Evolutionary conservation across 1,140 invertebrate species (phyloP), one percentile per base, ranked within the genome.

Genomic region (Homalodisca vitripennis): DNA sequence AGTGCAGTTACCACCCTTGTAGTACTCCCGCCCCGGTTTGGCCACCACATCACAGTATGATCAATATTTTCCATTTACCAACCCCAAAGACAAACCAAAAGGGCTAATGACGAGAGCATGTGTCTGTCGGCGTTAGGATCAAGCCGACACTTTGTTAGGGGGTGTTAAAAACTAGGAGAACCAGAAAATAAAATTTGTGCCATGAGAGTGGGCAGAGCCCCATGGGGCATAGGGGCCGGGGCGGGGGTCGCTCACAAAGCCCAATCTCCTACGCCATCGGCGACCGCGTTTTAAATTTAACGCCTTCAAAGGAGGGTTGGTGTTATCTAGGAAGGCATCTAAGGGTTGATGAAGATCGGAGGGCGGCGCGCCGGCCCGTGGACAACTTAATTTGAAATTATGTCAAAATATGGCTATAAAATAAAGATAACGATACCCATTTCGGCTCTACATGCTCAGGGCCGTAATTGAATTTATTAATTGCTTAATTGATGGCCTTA

Each of bases 101-200:
- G 34, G n/a, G 55, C 55, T 60, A 60, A 60, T 60, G 55, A 60
- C 14, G 55, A 13, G 55, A 2, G 6, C 3, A 41, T 41, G 14
- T 29, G 55, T 60, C 55, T 3, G 26, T 10, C 13, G 14, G 29
- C 26, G 55, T 60, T 60, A 60, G 55, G 3, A 24, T 60, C 55
- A 53, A 60, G 34, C 34, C 34, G 34, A 41, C 55, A 60, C 55
- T 60, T 29, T 60, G 55, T 12, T 13, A 22, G 57, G 29, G 67
- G 67, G 67, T 68, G 67, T 62, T 60, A 57, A 60, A 60, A 60
- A 68, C 53, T 57, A 68, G 53, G 32, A 57, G 67, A 68, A 57
- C 53, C 67, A 68, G 67, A 68, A 68, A 68, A 68, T 68, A 62
- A 62, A 68, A 68, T 68, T 68, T 68, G 67, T 68, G 67, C 53